A percentile compares a stretch with the other conserved stretches of the same genome.
These are phyloP conservation scores for Clarias macrocephalus DNA, from an alignment of 2,113 vertebrate species.

Conservation along the genomic window DNA sequence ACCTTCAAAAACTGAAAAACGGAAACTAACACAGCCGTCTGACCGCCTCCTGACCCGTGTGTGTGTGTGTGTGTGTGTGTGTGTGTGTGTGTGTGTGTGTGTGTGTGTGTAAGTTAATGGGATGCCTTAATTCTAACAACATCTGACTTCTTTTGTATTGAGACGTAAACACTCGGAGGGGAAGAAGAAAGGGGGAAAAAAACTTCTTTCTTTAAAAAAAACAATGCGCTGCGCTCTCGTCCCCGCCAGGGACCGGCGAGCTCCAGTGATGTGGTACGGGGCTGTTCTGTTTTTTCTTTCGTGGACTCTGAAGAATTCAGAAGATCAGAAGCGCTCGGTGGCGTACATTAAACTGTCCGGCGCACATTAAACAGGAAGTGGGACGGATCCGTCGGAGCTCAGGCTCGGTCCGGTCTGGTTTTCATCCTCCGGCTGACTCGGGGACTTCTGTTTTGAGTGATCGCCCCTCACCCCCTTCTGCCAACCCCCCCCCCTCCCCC, in stretches of 20 bases:
- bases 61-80: not conserved
- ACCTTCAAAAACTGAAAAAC: not conserved
- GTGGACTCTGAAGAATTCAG: slow-evolving; percentile 27
- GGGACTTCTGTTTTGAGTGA: slow-evolving; percentile 57
- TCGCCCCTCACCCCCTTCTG: slow-evolving; percentile 16
- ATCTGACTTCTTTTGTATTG: slow-evolving; percentile 13
- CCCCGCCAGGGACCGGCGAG: slow-evolving; percentile 1
- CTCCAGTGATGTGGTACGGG: not conserved
- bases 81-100: not conserved
- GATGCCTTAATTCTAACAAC: not conserved
- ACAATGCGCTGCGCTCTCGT: not conserved
- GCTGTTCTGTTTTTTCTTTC: not conserved
- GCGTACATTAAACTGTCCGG: slow-evolving; percentile 41
- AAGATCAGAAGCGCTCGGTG: slow-evolving; percentile 29
- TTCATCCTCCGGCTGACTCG: slow-evolving; percentile 46
- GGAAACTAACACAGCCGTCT: not conserved
- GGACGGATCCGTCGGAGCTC: slow-evolving; percentile 40
- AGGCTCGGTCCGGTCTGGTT: slow-evolving; percentile 39
- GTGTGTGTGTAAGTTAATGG: slow-evolving; percentile 5
- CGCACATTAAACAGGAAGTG: slow-evolving; percentile 57
- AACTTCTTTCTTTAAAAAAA: not conserved
- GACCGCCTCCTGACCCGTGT: not conserved
- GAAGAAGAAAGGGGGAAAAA: not conserved
- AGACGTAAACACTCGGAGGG: not conserved
- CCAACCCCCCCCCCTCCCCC: not conserved